Percentiles rank a stretch among this genome's conserved stretches.
Evolutionary conservation across 2,888 invertebrate species (phyloP).

Genomic region (Drosophila ochracea): DNA sequence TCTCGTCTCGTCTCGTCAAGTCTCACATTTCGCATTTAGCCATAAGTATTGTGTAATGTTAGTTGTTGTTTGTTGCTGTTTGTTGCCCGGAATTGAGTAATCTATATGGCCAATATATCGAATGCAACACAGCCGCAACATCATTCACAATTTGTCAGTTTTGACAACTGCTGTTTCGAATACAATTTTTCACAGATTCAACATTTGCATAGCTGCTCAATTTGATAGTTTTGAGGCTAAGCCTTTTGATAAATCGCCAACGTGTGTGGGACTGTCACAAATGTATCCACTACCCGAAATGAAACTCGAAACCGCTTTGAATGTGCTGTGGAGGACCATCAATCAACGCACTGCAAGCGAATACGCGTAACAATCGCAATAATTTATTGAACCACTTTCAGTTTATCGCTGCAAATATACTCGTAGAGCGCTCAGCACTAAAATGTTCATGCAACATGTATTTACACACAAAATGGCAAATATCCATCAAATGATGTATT

Average conservation of each 20-base stretch:
- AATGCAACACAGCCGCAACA: conserved; percentile 23
- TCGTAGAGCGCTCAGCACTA: neutral
- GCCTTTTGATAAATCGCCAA: conserved; percentile 59
- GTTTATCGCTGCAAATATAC: neutral
- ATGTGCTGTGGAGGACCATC: conserved; percentile 26
- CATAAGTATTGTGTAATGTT: conserved; percentile 64
- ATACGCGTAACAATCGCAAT: conserved; percentile 33
- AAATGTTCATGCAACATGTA: conserved; percentile 12
- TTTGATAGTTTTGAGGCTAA: conserved; percentile 53
- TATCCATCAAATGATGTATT: neutral
- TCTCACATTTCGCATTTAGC: conserved; percentile 63
- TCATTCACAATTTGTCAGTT: conserved; percentile 56
- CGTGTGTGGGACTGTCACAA: conserved; percentile 19
- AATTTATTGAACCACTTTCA: conserved; percentile 25
- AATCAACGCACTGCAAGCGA: conserved; percentile 22
- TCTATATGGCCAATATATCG: conserved; percentile 60
- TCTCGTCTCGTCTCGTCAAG: conserved; percentile 17
- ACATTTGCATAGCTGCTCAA: conserved; percentile 69
- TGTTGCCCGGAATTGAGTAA: conserved; percentile 55
- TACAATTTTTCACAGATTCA: conserved; percentile 26
- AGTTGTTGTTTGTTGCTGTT: conserved; percentile 27
- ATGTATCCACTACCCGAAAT: conserved; percentile 31
- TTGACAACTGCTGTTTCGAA: conserved; percentile 39
- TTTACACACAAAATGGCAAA: neutral
- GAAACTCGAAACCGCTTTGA: conserved; percentile 1